Percentiles rank a stretch among this genome's conserved stretches.
phyloP scores from a whole-genome alignment of 64 coral and sea anemone genomes.

The Montipora efflorescens region DNA sequence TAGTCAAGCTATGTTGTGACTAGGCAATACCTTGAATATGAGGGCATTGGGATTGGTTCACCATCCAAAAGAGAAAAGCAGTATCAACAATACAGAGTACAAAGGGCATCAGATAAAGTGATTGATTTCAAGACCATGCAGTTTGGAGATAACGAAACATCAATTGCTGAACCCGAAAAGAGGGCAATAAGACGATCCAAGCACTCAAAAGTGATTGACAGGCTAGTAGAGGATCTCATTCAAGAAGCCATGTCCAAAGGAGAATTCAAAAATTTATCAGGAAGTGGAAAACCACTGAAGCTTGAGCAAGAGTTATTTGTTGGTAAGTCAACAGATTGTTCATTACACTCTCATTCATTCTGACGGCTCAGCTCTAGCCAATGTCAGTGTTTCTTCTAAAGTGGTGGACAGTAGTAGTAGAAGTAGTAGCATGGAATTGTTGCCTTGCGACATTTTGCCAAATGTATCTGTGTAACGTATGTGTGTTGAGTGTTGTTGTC shows the following conservation, averaged over 20 bases:
- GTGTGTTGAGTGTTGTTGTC: too few relatives aligned
- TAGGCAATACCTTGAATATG: slow-evolving; percentile 87
- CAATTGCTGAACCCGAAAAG: slow-evolving; percentile 88
- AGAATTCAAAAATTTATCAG: slow-evolving; percentile 87
- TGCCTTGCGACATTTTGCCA: too few relatives aligned
- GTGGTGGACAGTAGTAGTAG: too few relatives aligned
- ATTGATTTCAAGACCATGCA: slow-evolving; percentile 73
- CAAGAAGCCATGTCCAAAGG: slow-evolving; percentile 93
- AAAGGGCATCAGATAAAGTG: slow-evolving; percentile 84
- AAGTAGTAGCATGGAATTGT: too few relatives aligned
- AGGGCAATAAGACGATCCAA: slow-evolving; percentile 73
- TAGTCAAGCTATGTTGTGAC: background rate
- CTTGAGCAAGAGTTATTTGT: slow-evolving; percentile 67
- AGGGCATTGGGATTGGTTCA: slow-evolving; percentile 83
- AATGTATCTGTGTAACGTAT: too few relatives aligned
- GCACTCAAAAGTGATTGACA: slow-evolving; percentile 86
- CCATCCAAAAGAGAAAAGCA: slow-evolving; percentile 78
- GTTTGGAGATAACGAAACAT: slow-evolving; percentile 86
- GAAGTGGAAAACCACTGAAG: slow-evolving; percentile 86
- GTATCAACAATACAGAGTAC: slow-evolving; percentile 76
- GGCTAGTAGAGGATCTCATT: slow-evolving; percentile 89
- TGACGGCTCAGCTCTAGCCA: too few relatives aligned
- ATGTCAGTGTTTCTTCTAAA: too few relatives aligned
- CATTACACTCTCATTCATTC: too few relatives aligned
- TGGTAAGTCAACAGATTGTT: slow-evolving; percentile 43